Conservation (phyloP, 2,797 vertebrate genomes). For the Chaetophractus vellerosus region DNA sequence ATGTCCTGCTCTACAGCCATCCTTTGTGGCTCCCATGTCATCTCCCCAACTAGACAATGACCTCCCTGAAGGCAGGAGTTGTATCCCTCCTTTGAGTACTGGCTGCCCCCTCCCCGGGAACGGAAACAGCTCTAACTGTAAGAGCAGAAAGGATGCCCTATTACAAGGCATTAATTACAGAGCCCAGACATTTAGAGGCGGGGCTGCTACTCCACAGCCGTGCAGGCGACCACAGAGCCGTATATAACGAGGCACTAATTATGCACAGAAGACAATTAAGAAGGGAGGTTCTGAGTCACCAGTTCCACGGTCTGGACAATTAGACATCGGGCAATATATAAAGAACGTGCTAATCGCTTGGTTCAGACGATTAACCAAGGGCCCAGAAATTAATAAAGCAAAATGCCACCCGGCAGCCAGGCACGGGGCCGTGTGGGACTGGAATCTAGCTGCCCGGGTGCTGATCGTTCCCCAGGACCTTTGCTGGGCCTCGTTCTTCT, state of each 20-base stretch:
- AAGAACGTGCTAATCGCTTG: background rate
- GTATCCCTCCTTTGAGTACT: background rate
- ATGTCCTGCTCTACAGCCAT: accelerated
- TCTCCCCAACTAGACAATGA: background rate
- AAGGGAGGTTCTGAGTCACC: conserved; percentile 24
- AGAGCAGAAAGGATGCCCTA: background rate
- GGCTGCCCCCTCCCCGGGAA: background rate
- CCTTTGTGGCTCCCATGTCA: background rate
- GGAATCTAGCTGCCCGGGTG: background rate
- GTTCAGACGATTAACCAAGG: conserved; percentile 39
- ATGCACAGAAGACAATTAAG: conserved; percentile 45
- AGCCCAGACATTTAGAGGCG: background rate
- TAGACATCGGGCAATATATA: conserved; percentile 24
- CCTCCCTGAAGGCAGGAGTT: background rate
- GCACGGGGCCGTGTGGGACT: background rate
- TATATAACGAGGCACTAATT: conserved; percentile 53
- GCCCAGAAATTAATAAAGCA: conserved; percentile 27
- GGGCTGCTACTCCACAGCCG: background rate
- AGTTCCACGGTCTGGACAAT: background rate
- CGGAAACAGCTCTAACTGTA: background rate
- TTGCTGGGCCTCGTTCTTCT: background rate
- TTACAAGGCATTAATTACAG: conserved; percentile 11
- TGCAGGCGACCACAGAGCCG: background rate
- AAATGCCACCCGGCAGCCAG: conserved; percentile 38
- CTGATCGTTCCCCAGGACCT: accelerated